Evolutionary conservation across 2,888 invertebrate genomes (phyloP), one percentile per base, ranked within the genome.

Genomic region (Campoplex capitator): DNA sequence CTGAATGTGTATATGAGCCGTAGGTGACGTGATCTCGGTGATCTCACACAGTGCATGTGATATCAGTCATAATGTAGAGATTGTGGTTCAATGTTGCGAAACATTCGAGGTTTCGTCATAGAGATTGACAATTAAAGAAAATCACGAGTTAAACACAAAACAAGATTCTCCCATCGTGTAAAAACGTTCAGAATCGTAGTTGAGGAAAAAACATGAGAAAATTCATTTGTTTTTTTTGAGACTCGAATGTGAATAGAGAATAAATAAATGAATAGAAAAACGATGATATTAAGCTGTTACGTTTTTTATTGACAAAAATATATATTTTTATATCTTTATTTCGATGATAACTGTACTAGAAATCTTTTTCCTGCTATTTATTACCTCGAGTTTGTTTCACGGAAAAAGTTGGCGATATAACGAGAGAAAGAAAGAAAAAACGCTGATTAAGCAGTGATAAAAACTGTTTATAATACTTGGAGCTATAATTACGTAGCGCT

Each of bases 1-100:
- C 48, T 13, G 62, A 65, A n/a, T 23, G 23, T 23, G 0, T 23
- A 18, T 74, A 38, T 56, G 18, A 73, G 65, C 42, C 45, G 58
- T 28, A 48, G 16, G 16, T 68, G 84, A 84, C 79, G 78, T 38
- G 78, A 45, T 78, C 68, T 18, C 78, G 68, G 42, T 78, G 68
- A 78, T 78, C 28, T 78, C 78, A 68, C 42, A 16, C 38, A 6
- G 38, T 6, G 6, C 38, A 28, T 18, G 54, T 68, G 35, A 54
- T 32, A 62, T 32, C 62, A 28, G 23, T 77, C 65, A 51, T 35
- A n/a, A 32, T 51, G 32, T 70, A 9, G 70, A 18, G 18, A 58
- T 62, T 75, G 32, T 62, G 45, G n/a, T 23, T 78, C 1, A 54
- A 16, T 38, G 16, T 67, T 54, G 9, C 51, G 45, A 38, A 38